Conservation (phyloP, 2,888 invertebrate genomes). For the Hermodice carunculata region DNA sequence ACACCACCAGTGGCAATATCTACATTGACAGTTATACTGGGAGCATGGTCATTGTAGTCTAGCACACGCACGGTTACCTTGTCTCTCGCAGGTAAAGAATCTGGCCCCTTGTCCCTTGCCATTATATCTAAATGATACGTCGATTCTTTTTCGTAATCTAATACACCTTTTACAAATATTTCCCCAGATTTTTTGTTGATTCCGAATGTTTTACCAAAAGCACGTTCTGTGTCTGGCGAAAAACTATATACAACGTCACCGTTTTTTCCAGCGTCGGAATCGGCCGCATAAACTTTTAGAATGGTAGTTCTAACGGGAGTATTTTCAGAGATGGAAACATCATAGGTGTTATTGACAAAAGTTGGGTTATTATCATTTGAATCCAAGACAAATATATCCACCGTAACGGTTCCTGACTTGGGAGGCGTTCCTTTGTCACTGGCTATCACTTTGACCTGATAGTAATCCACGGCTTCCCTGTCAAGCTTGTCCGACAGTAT, state of each 20-base stretch:
- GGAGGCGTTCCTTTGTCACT: conserved; percentile 11
- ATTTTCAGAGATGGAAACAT: conserved; percentile 11
- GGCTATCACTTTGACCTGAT: conserved; percentile 3
- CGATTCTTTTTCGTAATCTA: conserved; percentile 14
- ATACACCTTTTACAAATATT: conserved; percentile 7
- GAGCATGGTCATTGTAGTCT: conserved; percentile 12
- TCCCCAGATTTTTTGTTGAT: conserved; percentile 10
- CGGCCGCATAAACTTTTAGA: conserved; percentile 37
- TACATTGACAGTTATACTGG: conserved; percentile 6
- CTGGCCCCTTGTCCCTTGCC: conserved; percentile 5
- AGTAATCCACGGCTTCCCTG: conserved; percentile 4
- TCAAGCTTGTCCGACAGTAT: conserved; percentile 8
- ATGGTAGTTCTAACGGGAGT: conserved; percentile 22
- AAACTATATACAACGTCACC: conserved; percentile 36
- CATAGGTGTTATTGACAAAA: conserved; percentile 19
- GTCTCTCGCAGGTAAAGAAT: conserved; percentile 6
- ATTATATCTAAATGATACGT: conserved; percentile 2
- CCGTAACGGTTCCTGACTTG: background rate
- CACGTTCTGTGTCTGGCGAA: conserved; percentile 1
- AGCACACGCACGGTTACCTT: conserved; percentile 8
- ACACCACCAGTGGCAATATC: conserved; percentile 6
- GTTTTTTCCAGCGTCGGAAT: conserved; percentile 39
- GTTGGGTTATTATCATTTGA: conserved; percentile 21
- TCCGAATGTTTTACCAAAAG: conserved; percentile 4
- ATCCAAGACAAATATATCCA: conserved; percentile 18